These are phyloP conservation scores for Calosoma granatense DNA, from an alignment of 1,140 invertebrate genomes.

Conservation along the genomic window DNA sequence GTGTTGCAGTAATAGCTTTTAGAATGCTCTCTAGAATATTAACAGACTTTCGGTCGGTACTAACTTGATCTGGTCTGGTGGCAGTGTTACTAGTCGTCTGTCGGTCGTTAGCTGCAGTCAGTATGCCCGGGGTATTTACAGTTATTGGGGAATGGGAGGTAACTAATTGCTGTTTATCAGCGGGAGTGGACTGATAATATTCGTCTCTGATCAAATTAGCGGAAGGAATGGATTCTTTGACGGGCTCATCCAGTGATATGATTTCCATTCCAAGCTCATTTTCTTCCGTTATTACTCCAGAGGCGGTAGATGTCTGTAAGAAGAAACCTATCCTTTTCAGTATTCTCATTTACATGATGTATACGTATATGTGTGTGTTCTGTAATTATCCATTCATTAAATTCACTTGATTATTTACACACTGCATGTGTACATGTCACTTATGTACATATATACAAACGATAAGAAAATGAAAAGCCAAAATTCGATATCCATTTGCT, in stretches of 20 bases:
- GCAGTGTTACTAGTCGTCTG: not conserved
- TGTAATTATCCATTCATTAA: too few relatives aligned
- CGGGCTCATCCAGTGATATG: conserved; percentile 29
- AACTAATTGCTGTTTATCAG: too few relatives aligned
- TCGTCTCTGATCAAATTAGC: conserved; percentile 29
- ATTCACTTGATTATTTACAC: too few relatives aligned
- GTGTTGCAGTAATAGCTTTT: not conserved
- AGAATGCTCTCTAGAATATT: not conserved
- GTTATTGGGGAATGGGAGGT: conserved; percentile 7
- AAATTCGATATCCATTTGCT: not conserved
- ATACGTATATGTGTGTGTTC: too few relatives aligned
- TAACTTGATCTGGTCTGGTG: not conserved
- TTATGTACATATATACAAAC: conserved; percentile 1
- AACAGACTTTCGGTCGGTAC: not conserved
- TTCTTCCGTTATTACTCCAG: conserved; percentile 17
- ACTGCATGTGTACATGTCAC: too few relatives aligned
- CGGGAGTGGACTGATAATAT: conserved; percentile 14
- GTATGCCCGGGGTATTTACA: not conserved
- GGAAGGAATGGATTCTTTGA: conserved; percentile 22
- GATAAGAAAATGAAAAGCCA: conserved; percentile 3
- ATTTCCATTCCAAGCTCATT: conserved; percentile 26
- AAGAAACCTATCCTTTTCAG: conserved; percentile 2
- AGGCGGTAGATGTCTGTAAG: conserved; percentile 2
- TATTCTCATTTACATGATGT: not conserved
- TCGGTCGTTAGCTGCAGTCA: not conserved